Percentiles rank a stretch among this genome's conserved stretches.
Conservation (phyloP, 2,888 invertebrate genomes). For the Scaptomyza caliginosa region DNA sequence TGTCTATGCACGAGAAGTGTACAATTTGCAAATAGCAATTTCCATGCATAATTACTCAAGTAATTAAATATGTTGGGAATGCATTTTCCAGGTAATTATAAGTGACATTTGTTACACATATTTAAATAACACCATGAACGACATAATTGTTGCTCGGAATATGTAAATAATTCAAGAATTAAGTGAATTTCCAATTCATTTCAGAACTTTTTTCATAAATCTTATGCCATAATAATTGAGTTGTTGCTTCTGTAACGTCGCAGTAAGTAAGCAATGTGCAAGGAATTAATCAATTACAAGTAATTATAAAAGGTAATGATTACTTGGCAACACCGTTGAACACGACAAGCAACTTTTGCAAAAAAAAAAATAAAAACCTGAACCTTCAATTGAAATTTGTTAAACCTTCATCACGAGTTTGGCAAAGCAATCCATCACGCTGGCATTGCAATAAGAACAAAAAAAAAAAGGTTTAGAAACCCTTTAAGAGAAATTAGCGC, state of each 20-base stretch:
- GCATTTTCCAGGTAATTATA: constrained; percentile 7
- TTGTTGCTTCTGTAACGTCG: too few relatives aligned
- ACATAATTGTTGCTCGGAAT: background rate
- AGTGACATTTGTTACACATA: constrained; percentile 2
- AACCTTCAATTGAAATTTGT: background rate
- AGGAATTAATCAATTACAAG: too few relatives aligned
- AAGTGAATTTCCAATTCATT: background rate
- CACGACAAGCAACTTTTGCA: too few relatives aligned
- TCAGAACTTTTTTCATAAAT: background rate
- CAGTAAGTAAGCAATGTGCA: too few relatives aligned
- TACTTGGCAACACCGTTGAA: too few relatives aligned
- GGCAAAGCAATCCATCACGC: background rate
- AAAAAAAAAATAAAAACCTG: too few relatives aligned
- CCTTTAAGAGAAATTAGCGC: constrained; percentile 4
- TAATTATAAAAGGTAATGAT: background rate
- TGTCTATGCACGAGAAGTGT: background rate
- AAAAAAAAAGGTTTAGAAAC: background rate
- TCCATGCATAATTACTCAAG: constrained; percentile 16
- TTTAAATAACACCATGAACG: background rate
- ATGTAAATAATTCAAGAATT: background rate
- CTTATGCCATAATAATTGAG: too few relatives aligned
- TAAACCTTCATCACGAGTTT: background rate
- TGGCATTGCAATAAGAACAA: background rate
- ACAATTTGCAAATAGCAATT: constrained; percentile 8
- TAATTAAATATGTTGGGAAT: constrained; percentile 3